These are phyloP conservation scores for Apantesis nais DNA, from an alignment of 2,888 invertebrate species.

Conservation along the genomic window DNA sequence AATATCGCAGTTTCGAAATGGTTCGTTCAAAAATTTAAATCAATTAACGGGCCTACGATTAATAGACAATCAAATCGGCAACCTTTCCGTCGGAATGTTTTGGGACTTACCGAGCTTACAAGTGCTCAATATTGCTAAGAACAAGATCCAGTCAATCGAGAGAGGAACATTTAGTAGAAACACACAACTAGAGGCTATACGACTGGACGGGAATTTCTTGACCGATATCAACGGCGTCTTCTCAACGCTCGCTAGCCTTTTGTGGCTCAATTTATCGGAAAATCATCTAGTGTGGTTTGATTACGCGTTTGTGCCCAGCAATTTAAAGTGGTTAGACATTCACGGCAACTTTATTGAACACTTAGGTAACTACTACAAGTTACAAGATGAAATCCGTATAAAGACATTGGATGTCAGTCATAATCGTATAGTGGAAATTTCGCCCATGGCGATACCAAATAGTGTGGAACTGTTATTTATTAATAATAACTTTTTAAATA, in stretches of 20 bases:
- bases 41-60: constrained; percentile 94
- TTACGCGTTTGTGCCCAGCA: constrained; percentile 95
- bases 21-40: constrained; percentile 93
- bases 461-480: constrained; percentile 95
- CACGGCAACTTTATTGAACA: constrained; percentile 96
- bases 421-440: constrained; percentile 93
- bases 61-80: constrained; percentile 95
- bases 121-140: constrained; percentile 95
- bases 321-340: constrained; percentile 95
- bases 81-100: constrained; percentile 93
- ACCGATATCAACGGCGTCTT: constrained; percentile 96
- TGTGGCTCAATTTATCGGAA: constrained; percentile 95
- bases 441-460: constrained; percentile 94
- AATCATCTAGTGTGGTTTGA: constrained; percentile 97
- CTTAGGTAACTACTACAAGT: constrained; percentile 94
- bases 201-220: constrained; percentile 94
- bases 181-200: constrained; percentile 92
- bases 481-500: constrained; percentile 94
- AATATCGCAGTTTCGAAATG: constrained; percentile 92
- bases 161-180: constrained; percentile 93
- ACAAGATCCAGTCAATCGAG: constrained; percentile 94
- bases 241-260: constrained; percentile 92
- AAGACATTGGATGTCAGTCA: constrained; percentile 95
- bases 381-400: constrained; percentile 92
- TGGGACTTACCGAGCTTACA: constrained; percentile 93